Evolutionary conservation across 2,113 vertebrate species (phyloP).

Genomic region (Isichthys henryi): DNA sequence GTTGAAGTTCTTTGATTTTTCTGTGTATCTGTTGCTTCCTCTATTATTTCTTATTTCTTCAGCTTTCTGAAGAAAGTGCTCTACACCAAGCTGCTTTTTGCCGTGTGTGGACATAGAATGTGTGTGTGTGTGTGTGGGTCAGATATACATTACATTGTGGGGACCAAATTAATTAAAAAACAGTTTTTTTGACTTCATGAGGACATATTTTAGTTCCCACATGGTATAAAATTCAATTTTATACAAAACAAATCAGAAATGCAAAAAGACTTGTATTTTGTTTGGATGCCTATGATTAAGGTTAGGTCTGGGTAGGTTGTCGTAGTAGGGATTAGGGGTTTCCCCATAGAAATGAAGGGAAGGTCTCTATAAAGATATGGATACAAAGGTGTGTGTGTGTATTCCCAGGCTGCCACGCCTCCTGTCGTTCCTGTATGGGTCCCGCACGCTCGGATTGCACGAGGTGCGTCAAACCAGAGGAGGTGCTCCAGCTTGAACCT

Average conservation of each 20-base stretch:
- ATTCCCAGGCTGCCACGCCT: conserved; percentile 71
- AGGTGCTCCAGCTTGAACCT: conserved; percentile 55
- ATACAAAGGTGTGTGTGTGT: neutral
- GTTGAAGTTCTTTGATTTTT: neutral
- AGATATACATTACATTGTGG: too few relatives aligned
- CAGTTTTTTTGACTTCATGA: too few relatives aligned
- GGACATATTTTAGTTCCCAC: too few relatives aligned
- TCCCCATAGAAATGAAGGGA: neutral
- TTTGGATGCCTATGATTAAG: too few relatives aligned
- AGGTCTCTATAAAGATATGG: neutral
- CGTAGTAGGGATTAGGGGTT: neutral
- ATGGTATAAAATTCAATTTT: too few relatives aligned
- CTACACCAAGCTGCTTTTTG: neutral
- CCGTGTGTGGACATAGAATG: neutral
- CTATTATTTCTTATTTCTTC: neutral
- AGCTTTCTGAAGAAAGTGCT: neutral
- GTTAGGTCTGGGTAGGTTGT: too few relatives aligned
- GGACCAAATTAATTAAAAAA: too few relatives aligned
- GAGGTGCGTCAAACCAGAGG: conserved; percentile 58
- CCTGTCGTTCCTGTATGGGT: conserved; percentile 75
- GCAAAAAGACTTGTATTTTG: too few relatives aligned
- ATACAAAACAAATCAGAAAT: too few relatives aligned
- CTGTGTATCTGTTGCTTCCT: neutral
- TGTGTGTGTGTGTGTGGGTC: neutral
- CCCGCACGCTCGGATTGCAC: conserved; percentile 61